These are phyloP conservation scores for Pentamera pediparva DNA, from an alignment of 53 echinoderm and acorn worm genomes.

Conservation along the genomic window DNA sequence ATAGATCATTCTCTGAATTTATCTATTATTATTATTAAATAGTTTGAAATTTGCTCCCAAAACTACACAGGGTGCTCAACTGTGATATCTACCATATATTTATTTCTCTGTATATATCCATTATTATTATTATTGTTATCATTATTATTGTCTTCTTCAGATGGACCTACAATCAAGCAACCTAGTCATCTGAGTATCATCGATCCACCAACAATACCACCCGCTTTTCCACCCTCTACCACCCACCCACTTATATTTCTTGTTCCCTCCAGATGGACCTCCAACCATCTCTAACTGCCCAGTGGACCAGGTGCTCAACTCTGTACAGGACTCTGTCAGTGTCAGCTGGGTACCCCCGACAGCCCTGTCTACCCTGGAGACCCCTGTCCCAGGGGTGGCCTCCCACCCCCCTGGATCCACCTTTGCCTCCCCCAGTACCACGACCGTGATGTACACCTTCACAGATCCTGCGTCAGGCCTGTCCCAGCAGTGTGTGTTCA, in stretches of 20 bases:
- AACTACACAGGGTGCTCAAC: too few species aligned
- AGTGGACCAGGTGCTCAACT: neutral
- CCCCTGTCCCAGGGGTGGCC: neutral
- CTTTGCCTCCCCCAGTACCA: conserved; percentile 18
- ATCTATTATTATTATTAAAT: too few species aligned
- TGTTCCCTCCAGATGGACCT: neutral
- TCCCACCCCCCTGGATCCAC: conserved; percentile 23
- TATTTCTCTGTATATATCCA: too few species aligned
- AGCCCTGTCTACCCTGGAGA: conserved; percentile 40
- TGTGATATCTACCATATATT: too few species aligned
- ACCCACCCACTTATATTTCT: neutral
- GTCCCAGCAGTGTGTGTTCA: conserved; percentile 35
- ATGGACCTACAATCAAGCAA: too few species aligned
- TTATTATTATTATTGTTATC: too few species aligned
- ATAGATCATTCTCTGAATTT: too few species aligned
- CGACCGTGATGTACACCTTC: conserved; percentile 42
- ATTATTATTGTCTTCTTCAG: too few species aligned
- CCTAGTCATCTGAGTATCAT: too few species aligned
- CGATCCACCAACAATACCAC: too few species aligned
- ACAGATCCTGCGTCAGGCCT: conserved; percentile 31
- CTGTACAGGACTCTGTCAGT: neutral
- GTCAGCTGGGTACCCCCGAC: conserved; percentile 51
- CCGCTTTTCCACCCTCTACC: too few species aligned
- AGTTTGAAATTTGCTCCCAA: too few species aligned
- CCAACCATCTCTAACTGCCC: conserved; percentile 49